Conservation (phyloP, 37 sponge, comb jelly and placozoan species). For the Oscarella lobularis region DNA sequence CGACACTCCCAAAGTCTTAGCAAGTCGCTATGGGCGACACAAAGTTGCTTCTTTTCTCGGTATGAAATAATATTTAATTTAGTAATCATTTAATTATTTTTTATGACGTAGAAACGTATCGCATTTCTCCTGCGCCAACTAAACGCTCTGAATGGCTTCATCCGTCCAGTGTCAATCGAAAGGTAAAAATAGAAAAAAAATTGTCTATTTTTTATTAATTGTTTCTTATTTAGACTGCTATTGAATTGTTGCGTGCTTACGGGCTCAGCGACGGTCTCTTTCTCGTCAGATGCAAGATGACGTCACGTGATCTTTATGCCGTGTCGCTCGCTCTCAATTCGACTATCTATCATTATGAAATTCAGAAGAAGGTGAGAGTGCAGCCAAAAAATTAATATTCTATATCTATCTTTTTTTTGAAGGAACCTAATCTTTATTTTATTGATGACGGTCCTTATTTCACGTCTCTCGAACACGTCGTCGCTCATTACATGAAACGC, state of each 20-base stretch:
- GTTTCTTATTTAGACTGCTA: conserved; percentile 37
- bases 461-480: conserved; percentile 25
- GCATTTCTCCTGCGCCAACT: not conserved
- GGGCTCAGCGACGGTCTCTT: conserved; percentile 59
- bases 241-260: conserved; percentile 23
- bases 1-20: conserved; percentile 71
- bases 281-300: conserved; percentile 63
- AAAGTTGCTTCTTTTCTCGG: conserved; percentile 54
- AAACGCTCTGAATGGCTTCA: conserved; percentile 3
- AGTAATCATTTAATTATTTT: conserved; percentile 9
- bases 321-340: conserved; percentile 54
- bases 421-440: conserved; percentile 8
- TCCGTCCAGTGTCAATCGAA: not conserved
- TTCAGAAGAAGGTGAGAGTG: conserved; percentile 6
- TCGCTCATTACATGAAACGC: conserved; percentile 76
- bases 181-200: not conserved
- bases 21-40: conserved; percentile 42
- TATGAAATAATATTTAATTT: not conserved
- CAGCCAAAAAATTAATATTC: not conserved
- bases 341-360: conserved; percentile 77
- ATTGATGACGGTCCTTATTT: conserved; percentile 91
- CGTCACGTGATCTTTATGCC: conserved; percentile 58
- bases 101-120: not conserved
- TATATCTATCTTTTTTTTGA: not conserved
- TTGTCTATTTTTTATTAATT: not conserved